Base-by-base conservation (phyloP, 2,113 vertebrate genomes). In the Eulacestoma nigropectus region DNA sequence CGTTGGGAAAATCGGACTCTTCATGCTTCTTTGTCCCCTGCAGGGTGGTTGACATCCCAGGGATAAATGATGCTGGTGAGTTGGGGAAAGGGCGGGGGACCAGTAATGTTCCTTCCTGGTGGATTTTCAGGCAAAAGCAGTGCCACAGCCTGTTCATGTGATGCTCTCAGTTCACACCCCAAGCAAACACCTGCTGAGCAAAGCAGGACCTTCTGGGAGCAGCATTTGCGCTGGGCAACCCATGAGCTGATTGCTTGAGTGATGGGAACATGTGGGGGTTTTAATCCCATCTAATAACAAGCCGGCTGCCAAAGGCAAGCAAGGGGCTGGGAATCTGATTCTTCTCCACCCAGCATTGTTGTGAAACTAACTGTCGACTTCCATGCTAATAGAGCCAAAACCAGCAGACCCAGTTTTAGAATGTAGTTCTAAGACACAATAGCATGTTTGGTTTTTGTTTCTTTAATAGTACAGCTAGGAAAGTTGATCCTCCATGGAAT, bases 211-310 rank as follows among this genome's bases (percentile, higher is more conserved):
- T 85, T 79, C 55, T n/a, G 75, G 78, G 67, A 96, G 67, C 35
- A 73, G 50, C 6, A 1, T 47, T 10, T 12, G 14, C 29, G 9
- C 39, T 15, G 53, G 62, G 46, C n/a, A 69, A 3, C 29, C 37
- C 65, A 30, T 0, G 2, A 57, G 74, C 56, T 13, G n/a, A 35
- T 57, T 0, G 1, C n/a, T 46, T 0, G 0, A 33, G 49, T 29
- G 29, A 30, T 33, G 20, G 69, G 78, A 83, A 69, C 37, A 13
- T 46, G 59, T 8, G 21, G 46, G 32, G 32, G 0, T 25, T 91
- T 90, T 69, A 94, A 79, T 76, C 65, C 75, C 1, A 1, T 75
- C 78, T 82, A 52, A 73, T 82, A 95, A 93, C 69, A 90, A 53
- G 44, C 20, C 46, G 33, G 69, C 84, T 94, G 84, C 89, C 84